Evolutionary conservation across 2,797 vertebrate genomes (phyloP).

Genomic region (Spinus pinus): DNA sequence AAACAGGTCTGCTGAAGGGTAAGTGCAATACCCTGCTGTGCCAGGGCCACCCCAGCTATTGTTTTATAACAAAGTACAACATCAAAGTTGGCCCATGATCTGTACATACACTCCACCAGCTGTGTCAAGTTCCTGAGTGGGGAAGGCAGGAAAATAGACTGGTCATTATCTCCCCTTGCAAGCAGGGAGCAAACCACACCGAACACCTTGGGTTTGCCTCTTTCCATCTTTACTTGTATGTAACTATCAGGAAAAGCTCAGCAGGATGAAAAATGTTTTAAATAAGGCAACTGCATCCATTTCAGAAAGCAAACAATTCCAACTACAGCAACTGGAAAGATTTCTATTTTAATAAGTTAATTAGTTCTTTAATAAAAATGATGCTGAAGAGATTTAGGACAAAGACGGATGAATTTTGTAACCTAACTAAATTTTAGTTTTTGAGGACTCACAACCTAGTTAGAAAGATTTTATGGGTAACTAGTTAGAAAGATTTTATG

Average conservation of each 20-base stretch:
- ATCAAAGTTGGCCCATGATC: conserved; percentile 29
- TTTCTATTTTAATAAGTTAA: neutral
- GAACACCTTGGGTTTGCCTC: neutral
- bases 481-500: neutral
- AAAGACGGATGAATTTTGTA: neutral
- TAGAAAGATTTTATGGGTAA: neutral
- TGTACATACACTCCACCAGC: neutral
- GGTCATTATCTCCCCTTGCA: neutral
- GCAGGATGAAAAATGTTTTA: neutral
- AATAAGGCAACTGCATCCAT: neutral
- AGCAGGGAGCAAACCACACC: neutral
- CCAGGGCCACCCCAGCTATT: neutral
- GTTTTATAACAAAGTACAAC: conserved; percentile 7
- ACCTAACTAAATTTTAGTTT: neutral
- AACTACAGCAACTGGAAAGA: conserved; percentile 20
- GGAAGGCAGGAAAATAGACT: neutral
- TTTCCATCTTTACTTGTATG: neutral
- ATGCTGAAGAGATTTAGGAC: neutral
- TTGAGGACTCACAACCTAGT: neutral
- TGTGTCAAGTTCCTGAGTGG: conserved; percentile 18
- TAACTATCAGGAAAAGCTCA: neutral
- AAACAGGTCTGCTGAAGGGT: conserved; percentile 23
- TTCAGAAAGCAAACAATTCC: neutral
- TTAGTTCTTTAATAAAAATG: neutral
- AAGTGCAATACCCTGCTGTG: conserved; percentile 11